Evolutionary conservation across 1,140 invertebrate genomes (phyloP).

Genomic region (Orchestia grillus): DNA sequence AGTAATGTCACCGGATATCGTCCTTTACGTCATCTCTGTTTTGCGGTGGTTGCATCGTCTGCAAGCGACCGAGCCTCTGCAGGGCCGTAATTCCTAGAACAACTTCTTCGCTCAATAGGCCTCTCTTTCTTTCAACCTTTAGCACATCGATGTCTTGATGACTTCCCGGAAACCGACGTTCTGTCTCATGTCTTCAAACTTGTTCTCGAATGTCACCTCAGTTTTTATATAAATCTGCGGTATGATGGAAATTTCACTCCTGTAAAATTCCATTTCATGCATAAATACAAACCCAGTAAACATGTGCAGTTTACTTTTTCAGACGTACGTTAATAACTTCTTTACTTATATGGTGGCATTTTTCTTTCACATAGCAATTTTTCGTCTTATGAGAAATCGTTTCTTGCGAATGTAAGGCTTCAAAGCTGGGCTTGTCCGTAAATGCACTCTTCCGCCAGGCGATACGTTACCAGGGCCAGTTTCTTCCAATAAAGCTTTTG

Average conservation of each 20-base stretch:
- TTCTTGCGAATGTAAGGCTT: neutral
- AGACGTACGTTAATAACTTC: neutral
- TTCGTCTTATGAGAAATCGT: neutral
- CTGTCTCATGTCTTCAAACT: neutral
- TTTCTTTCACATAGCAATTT: neutral
- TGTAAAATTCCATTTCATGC: neutral
- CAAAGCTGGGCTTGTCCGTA: neutral
- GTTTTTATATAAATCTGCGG: neutral
- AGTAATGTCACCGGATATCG: too few relatives aligned
- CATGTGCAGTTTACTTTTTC: neutral
- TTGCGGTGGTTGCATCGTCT: neutral
- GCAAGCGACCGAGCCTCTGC: neutral
- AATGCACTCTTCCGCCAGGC: too few relatives aligned
- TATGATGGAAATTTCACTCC: neutral
- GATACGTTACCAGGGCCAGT: neutral
- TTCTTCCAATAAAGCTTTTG: neutral
- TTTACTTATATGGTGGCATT: neutral
- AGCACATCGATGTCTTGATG: neutral
- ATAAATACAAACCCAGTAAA: neutral
- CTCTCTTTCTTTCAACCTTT: neutral
- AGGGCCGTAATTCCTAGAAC: neutral
- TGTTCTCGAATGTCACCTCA: neutral
- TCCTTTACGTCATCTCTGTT: neutral
- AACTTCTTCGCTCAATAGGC: neutral
- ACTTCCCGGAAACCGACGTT: neutral